Evolutionary conservation across 2,113 vertebrate genomes (phyloP).

Genomic region (Synchiropus splendidus): DNA sequence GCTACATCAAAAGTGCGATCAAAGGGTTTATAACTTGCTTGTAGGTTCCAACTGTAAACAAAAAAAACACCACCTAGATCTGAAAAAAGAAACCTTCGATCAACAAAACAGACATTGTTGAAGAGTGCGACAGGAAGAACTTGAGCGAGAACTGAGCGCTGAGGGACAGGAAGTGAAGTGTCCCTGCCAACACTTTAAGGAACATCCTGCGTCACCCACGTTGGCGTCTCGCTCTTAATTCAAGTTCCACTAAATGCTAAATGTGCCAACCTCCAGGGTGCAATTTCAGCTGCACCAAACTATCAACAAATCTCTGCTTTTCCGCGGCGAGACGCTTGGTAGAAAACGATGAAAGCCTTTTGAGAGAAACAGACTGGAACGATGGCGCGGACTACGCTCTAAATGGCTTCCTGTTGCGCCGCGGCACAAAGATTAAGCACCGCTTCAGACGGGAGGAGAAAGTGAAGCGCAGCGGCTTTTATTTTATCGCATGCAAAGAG

Average conservation of each 20-base stretch:
- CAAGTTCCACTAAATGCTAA: constrained; percentile 54
- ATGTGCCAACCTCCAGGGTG: constrained; percentile 37
- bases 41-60: too few relatives aligned
- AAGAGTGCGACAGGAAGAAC: constrained; percentile 39
- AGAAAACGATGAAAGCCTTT: constrained; percentile 49
- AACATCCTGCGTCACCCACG: constrained; percentile 32
- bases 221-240: constrained; percentile 49
- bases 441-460: constrained; percentile 27
- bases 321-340: constrained; percentile 41
- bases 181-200: constrained; percentile 46
- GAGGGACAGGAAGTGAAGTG: constrained; percentile 37
- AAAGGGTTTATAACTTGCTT: too few relatives aligned
- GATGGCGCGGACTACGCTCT: constrained; percentile 43
- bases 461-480: not conserved
- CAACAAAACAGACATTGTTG: not conserved
- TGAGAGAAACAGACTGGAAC: constrained; percentile 55
- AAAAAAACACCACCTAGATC: too few relatives aligned
- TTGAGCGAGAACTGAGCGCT: constrained; percentile 16
- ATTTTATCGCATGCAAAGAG: constrained; percentile 26
- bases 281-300: constrained; percentile 41
- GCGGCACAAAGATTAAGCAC: constrained; percentile 41
- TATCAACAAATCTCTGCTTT: constrained; percentile 56
- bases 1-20: too few relatives aligned
- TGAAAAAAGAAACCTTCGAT: too few relatives aligned
- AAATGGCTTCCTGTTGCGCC: constrained; percentile 59